Evolutionary conservation across 2,113 vertebrate genomes (phyloP).

Genomic region (Promerops cafer): DNA sequence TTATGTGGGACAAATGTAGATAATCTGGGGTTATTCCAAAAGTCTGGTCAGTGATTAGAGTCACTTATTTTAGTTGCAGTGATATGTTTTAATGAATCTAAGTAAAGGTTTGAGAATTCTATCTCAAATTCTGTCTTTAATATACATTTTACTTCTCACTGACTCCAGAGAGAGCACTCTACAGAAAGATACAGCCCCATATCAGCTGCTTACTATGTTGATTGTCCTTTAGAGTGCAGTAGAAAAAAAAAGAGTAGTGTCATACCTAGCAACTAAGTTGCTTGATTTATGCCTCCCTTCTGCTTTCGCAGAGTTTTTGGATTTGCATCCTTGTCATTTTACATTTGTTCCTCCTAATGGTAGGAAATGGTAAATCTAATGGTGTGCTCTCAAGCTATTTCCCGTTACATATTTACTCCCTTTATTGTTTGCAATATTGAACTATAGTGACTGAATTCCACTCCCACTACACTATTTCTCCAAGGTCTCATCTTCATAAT

Average conservation of each 20-base stretch:
- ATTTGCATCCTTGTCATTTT: not conserved
- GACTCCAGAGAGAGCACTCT: not conserved
- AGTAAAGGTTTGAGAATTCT: not conserved
- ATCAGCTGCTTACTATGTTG: not conserved
- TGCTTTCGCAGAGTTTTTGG: not conserved
- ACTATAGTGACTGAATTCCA: not conserved
- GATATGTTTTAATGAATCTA: not conserved
- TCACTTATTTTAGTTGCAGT: not conserved
- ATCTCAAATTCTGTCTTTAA: not conserved
- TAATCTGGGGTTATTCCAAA: not conserved
- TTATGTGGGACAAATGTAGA: not conserved
- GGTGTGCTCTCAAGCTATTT: not conserved
- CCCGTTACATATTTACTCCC: not conserved
- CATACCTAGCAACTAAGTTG: not conserved
- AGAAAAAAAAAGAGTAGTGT: not conserved
- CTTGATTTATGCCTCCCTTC: not conserved
- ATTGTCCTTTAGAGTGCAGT: not conserved
- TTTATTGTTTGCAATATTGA: not conserved
- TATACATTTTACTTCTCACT: not conserved
- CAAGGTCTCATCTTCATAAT: not conserved
- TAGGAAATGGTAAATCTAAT: too few species aligned
- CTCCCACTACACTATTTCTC: not conserved
- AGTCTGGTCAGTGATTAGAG: not conserved
- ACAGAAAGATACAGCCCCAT: not conserved
- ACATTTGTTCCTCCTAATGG: not conserved